Base-by-base conservation (phyloP, 1,140 invertebrate genomes). In the Ips nitidus region DNA sequence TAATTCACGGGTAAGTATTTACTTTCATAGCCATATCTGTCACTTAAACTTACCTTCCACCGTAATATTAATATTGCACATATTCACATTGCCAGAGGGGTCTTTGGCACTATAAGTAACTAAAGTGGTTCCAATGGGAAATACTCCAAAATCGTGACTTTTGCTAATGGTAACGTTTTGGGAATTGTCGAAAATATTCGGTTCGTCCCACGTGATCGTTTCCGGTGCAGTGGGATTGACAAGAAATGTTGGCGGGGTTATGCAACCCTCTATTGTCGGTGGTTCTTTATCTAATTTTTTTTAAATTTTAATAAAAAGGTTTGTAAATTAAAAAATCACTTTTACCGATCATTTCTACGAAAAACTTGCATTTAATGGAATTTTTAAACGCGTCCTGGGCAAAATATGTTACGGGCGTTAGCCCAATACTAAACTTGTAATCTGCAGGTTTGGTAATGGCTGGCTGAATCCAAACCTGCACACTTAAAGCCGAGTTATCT, bases 101-200 rank as follows among this genome's bases (percentile, higher is more conserved):
- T 91, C 90, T 43, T 73, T 79, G 1, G 87, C 89, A 4, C 78
- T 83, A 73, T 90, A 91, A 6, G 78, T 81, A 0, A 91, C 82
- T 59, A 77, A 67, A 0, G 87, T 89, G n/a, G 77, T 81, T 1
- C 89, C 88, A 6, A 84, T 73, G 1, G 81, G 80, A 78, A 90
- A 89, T 2, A 74, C 69, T 4, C 84, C 84, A 42, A 83, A 84
- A 38, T 82, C 79, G 66, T 83, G 82, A 2, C 83, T 82, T 61
- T 80, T 74, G 4, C 62, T 72, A n/a, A 75, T 58, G 5, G 65
- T 67, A 41, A 79, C 74, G 53, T 75, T 74, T 52, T 83, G 84
- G 0, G 89, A 90, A 79, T 91, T 91, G 73, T 91, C 90, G 69
- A 85, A 86, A 77, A 90, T 88, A 4, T 85, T 76, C 22, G 90